Base-by-base conservation (phyloP, 2,113 vertebrate species). In the Anguilla rostrata region DNA sequence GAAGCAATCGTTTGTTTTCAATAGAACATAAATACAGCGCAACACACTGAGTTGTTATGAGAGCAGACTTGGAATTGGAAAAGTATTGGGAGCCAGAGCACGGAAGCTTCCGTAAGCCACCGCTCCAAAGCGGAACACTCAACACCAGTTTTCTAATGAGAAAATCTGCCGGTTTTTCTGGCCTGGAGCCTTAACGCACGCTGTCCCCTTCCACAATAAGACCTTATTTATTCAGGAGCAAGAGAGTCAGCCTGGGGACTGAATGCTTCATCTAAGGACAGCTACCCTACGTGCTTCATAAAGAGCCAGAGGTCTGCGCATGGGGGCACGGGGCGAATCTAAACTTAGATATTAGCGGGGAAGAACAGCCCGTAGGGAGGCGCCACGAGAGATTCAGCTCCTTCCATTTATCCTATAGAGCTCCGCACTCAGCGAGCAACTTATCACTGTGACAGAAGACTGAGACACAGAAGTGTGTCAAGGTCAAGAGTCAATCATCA, bases 361-460 rank as follows among this genome's bases (percentile, higher is more conserved):
- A 34, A 34, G 26, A 75, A 34, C 7, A 75, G 26, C 8, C n/a
- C 26, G 4, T 66, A 66, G 60, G 20, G 60, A 66, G 22, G 7
- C 22, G 20, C 18, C 60, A 66, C 60, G 7, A 5, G 22, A 26
- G 20, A 66, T 66, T 66, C 60, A 3, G 18, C 3, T 66, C 18
- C 5, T 60, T 20, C 60, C 22, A 66, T 66, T 66, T 66, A 66
- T 26, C 26, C 18, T 66, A 66, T 66, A 66, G 60, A 20, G 22
- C 60, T 7, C 20, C 20, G 3, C 60, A 66, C 60, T 66, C 22
- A n/a, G 83, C 14, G 18, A 79, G 29, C 43, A 22, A 78, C 53
- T 85, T 53, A 78, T 85, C 84, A 79, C 49, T 81, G 34, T 56
- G 78, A 81, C 53, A n/a, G 29, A 39, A 22, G 78, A 57, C 40